A percentile compares a stretch with the other conserved stretches of the same genome.
Conservation (phyloP, 2,797 vertebrate genomes). For the Trematomus bernacchii region DNA sequence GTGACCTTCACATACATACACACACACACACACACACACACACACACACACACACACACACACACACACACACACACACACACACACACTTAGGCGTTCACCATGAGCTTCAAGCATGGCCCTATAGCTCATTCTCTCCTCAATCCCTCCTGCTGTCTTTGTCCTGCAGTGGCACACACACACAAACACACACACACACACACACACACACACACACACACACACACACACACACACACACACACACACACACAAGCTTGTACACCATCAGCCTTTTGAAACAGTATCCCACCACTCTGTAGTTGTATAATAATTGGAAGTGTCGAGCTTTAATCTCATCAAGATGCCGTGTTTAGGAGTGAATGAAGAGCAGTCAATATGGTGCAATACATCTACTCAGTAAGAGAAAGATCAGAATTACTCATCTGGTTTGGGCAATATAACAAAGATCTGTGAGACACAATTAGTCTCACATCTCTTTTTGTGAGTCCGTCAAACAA, state of each 20-base stretch:
- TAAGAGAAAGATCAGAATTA: slow-evolving; percentile 35
- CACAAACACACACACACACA: slow-evolving; percentile 23
- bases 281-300: slow-evolving; percentile 14
- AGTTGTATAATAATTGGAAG: slow-evolving; percentile 47
- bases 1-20: not conserved
- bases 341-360: slow-evolving; percentile 35
- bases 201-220: slow-evolving; percentile 6
- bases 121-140: slow-evolving; percentile 18
- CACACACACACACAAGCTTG: not conserved
- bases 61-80: no score
- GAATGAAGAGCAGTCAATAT: slow-evolving; percentile 26
- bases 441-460: slow-evolving; percentile 17
- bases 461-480: slow-evolving; percentile 27
- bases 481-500: not conserved
- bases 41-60: no score
- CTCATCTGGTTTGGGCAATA: slow-evolving; percentile 30
- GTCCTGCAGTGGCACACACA: slow-evolving; percentile 9
- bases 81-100: slow-evolving; percentile 11
- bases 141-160: slow-evolving; percentile 20
- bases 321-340: slow-evolving; percentile 48
- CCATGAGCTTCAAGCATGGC: slow-evolving; percentile 5
- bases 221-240: slow-evolving; percentile 16
- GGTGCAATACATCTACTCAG: slow-evolving; percentile 36
- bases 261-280: slow-evolving; percentile 48
- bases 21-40: no score